A percentile compares a stretch with the other conserved stretches of the same genome.
These are phyloP conservation scores for Drosophila mauritiana DNA, from an alignment of 1,140 invertebrate genomes.

Conservation along the genomic window DNA sequence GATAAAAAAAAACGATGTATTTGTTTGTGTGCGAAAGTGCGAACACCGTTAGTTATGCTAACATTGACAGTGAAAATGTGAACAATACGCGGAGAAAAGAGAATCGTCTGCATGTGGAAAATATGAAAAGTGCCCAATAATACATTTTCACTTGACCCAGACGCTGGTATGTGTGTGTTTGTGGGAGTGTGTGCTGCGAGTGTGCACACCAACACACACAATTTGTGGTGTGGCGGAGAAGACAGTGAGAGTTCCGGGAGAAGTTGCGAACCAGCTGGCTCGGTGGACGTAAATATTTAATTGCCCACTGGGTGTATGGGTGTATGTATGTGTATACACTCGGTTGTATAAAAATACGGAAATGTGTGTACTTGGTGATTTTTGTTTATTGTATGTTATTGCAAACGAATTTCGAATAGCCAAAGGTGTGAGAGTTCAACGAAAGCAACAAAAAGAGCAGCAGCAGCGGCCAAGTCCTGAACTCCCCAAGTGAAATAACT, in stretches of 20 bases:
- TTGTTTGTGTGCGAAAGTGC: slow-evolving; percentile 44
- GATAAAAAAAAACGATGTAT: slow-evolving; percentile 8
- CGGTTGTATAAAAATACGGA: slow-evolving; percentile 33
- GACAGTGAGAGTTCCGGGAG: slow-evolving; percentile 36
- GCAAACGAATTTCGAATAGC: slow-evolving; percentile 18
- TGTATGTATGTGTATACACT: slow-evolving; percentile 16
- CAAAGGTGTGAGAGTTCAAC: neutral
- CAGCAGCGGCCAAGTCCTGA: neutral
- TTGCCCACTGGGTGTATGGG: slow-evolving; percentile 19
- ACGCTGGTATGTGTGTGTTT: slow-evolving; percentile 15
- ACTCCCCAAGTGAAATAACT: slow-evolving; percentile 27
- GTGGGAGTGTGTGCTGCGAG: slow-evolving; percentile 3
- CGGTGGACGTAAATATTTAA: slow-evolving; percentile 42
- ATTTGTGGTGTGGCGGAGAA: slow-evolving; percentile 17
- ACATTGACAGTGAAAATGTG: slow-evolving; percentile 51
- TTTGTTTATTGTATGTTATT: slow-evolving; percentile 38
- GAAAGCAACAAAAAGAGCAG: neutral
- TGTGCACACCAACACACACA: slow-evolving; percentile 36
- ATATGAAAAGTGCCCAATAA: slow-evolving; percentile 34
- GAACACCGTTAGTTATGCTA: slow-evolving; percentile 43
- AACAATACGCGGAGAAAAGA: slow-evolving; percentile 7
- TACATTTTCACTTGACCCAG: slow-evolving; percentile 47
- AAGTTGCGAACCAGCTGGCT: slow-evolving; percentile 52
- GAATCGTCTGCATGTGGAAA: slow-evolving; percentile 14
- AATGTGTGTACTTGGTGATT: slow-evolving; percentile 30